Evolutionary conservation across 2,888 invertebrate species (phyloP), one percentile per base, ranked within the genome.

Genomic region (Carterocephalus palaemon): DNA sequence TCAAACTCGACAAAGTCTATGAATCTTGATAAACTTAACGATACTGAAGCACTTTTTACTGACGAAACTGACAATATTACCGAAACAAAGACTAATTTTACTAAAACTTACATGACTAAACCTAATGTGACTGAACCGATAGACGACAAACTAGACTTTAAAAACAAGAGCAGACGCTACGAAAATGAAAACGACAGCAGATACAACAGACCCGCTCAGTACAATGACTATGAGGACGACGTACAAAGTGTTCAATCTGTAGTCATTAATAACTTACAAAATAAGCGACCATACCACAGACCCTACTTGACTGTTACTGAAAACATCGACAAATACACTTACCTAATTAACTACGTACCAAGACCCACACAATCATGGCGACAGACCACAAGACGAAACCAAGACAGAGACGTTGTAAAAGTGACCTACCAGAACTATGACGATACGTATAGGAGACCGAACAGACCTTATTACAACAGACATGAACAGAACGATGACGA

Each of bases 71-170:
- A 65, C 47, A 57, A 65, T 48, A 56, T 53, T 37, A 61, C 62
- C 20, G 53, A 54, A 22, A 51, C 55, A 48, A 64, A 70, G 51
- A 60, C 59, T 48, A 56, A 52, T 39, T 47, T 43, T 36, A 61
- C 56, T 47, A 41, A 28, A 16, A 49, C 49, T 36, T 34, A 48
- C 31, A 39, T 52, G 19, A 45, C 55, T 17, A 70, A 64, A 58
- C 53, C 52, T 31, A 62, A 65, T 40, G 56, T 53, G 36, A 73
- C 70, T 13, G 54, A 68, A 57, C 68, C 69, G 48, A 84, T 90
- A 32, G 89, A 88, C 56, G 90, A 90, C 67, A 90, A 90, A 86
- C 80, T 90, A 41, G 90, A 90, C 79, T 80, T 90, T 60, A 83
- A 71, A 60, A 81, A 85, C 48, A 86, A 86, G 67, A 82, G 68